These are phyloP conservation scores for Teleogryllus oceanicus DNA, from an alignment of 2,888 invertebrate species.

Conservation along the genomic window DNA sequence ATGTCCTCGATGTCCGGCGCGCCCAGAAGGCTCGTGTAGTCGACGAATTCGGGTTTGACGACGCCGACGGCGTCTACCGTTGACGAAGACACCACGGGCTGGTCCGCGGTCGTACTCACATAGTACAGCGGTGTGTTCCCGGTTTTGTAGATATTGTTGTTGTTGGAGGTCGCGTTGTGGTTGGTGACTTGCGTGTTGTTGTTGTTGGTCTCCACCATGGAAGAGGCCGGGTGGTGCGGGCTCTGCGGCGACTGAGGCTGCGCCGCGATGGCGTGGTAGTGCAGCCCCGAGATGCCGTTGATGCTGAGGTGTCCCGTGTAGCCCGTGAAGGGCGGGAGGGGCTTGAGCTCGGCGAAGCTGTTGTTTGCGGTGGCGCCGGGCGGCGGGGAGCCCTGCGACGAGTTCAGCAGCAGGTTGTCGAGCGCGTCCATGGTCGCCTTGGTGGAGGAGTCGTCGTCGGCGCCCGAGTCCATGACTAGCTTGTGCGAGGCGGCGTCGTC, in stretches of 20 bases:
- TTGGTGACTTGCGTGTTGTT: slow-evolving; percentile 38
- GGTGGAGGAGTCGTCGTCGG: slow-evolving; percentile 43
- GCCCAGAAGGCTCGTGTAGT: slow-evolving; percentile 40
- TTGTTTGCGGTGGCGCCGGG: slow-evolving; percentile 51
- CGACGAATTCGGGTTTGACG: slow-evolving; percentile 43
- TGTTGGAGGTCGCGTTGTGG: slow-evolving; percentile 32
- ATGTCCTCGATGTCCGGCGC: slow-evolving; percentile 65
- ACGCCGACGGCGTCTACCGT: slow-evolving; percentile 43
- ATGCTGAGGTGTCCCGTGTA: slow-evolving; percentile 83
- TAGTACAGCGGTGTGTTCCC: slow-evolving; percentile 48
- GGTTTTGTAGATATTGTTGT: slow-evolving; percentile 33
- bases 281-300: slow-evolving; percentile 83
- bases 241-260: slow-evolving; percentile 44
- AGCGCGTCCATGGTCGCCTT: slow-evolving; percentile 62
- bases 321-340: slow-evolving; percentile 80
- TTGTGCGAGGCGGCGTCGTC: slow-evolving; percentile 25
- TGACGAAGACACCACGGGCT: slow-evolving; percentile 51
- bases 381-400: slow-evolving; percentile 43
- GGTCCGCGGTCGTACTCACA: slow-evolving; percentile 41
- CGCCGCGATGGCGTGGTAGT: slow-evolving; percentile 76
- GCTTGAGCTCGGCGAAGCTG: slow-evolving; percentile 77
- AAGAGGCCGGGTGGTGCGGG: slow-evolving; percentile 42
- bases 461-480: slow-evolving; percentile 23
- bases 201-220: slow-evolving; percentile 44
- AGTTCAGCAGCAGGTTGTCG: slow-evolving; percentile 60